Conservation (phyloP, 2,797 vertebrate genomes). For the Hyperoplus immaculatus region DNA sequence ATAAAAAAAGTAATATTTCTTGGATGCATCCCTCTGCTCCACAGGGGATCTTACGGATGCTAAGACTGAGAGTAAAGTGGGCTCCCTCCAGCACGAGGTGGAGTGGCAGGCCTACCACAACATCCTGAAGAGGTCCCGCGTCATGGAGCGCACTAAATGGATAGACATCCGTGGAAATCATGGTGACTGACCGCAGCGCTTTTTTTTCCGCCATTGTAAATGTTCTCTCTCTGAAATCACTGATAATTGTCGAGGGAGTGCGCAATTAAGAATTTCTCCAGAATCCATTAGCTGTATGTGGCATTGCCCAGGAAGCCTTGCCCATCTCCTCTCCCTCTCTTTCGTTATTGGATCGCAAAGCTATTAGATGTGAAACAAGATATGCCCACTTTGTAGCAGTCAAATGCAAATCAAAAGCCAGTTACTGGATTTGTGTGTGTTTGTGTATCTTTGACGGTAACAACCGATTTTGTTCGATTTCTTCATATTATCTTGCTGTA, state of each 20-base stretch:
- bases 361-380: constrained; percentile 72
- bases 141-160: constrained; percentile 96
- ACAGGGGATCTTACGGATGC: constrained; percentile 96
- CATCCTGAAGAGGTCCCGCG: constrained; percentile 92
- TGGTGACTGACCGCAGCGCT: constrained; percentile 79
- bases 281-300: constrained; percentile 50
- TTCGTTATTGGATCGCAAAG: constrained; percentile 54
- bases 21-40: constrained; percentile 23
- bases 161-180: constrained; percentile 98
- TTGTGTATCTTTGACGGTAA: constrained; percentile 10
- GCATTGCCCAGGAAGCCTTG: constrained; percentile 48
- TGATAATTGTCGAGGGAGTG: neutral
- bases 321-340: neutral
- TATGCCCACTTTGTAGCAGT: constrained; percentile 42
- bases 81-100: constrained; percentile 93
- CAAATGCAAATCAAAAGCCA: constrained; percentile 14
- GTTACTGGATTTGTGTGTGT: constrained; percentile 24
- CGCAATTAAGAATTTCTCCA: constrained; percentile 14
- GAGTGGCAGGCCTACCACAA: constrained; percentile 97
- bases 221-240: neutral
- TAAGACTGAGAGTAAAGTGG: constrained; percentile 92
- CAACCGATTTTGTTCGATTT: constrained; percentile 9
- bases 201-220: neutral
- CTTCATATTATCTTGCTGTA: neutral
- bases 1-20: neutral